A percentile compares a stretch with the other conserved stretches of the same genome.
These are phyloP conservation scores for Pangasius mekongensis DNA, from an alignment of 2,797 vertebrate species.

Conservation along the genomic window DNA sequence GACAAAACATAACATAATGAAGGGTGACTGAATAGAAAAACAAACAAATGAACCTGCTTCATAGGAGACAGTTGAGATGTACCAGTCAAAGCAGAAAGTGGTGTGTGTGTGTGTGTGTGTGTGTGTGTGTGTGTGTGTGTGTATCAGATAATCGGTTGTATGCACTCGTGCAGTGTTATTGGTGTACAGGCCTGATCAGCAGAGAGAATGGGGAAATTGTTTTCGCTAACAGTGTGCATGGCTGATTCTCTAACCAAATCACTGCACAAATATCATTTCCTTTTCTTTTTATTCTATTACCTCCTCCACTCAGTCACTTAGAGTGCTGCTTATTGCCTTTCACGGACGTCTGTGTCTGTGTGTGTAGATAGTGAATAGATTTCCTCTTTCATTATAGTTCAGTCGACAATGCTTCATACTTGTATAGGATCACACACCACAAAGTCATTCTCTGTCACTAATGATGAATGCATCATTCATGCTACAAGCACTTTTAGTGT, in stretches of 20 bases:
- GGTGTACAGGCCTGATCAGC: slow-evolving; percentile 21
- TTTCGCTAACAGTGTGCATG: slow-evolving; percentile 30
- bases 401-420: background rate
- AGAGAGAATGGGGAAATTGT: slow-evolving; percentile 30
- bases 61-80: background rate
- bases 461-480: background rate
- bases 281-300: slow-evolving; percentile 49
- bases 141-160: slow-evolving; percentile 17
- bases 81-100: background rate
- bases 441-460: background rate
- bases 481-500: background rate
- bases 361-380: slow-evolving; percentile 34
- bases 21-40: background rate
- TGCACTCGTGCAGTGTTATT: background rate
- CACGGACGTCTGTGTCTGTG: slow-evolving; percentile 26
- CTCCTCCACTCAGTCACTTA: slow-evolving; percentile 43
- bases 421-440: background rate
- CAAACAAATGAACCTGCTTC: background rate
- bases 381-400: slow-evolving; percentile 31
- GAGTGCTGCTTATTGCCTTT: slow-evolving; percentile 41
- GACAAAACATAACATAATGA: background rate
- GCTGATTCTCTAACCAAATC: slow-evolving; percentile 48
- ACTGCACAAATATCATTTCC: slow-evolving; percentile 48
- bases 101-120: background rate
- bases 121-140: slow-evolving; percentile 2